phyloP scores from a whole-genome alignment of 1,140 invertebrate genomes.

The Drosophila varians region DNA sequence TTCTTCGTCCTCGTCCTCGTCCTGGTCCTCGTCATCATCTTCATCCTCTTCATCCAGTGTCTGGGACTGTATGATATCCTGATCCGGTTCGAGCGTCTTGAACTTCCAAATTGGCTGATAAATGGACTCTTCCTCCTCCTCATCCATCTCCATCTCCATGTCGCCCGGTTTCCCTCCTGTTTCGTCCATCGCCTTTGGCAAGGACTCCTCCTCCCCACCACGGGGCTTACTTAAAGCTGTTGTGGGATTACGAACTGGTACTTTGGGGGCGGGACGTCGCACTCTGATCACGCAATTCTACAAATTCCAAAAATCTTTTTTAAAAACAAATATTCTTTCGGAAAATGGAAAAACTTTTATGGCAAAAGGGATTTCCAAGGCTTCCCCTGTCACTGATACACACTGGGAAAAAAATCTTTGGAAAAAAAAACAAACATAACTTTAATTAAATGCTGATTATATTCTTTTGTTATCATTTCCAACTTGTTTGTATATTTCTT shows the following conservation, averaged over 20 bases:
- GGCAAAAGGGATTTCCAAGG: too few species aligned
- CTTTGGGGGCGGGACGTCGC: constrained; percentile 69
- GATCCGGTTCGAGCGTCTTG: constrained; percentile 65
- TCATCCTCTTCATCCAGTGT: constrained; percentile 22
- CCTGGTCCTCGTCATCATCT: constrained; percentile 30
- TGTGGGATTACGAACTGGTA: constrained; percentile 63
- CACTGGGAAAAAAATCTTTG: not conserved
- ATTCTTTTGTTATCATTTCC: constrained; percentile 36
- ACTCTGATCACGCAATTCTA: constrained; percentile 69
- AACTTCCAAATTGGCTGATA: constrained; percentile 83
- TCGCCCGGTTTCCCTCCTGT: not conserved
- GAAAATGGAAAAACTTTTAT: too few species aligned
- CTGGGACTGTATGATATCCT: constrained; percentile 9
- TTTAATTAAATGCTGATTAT: constrained; percentile 45
- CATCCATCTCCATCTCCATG: not conserved
- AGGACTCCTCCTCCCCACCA: not conserved
- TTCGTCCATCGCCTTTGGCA: not conserved
- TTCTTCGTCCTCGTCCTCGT: constrained; percentile 53
- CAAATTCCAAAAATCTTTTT: constrained; percentile 21
- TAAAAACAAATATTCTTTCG: not conserved
- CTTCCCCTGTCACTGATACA: too few species aligned
- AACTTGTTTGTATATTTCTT: constrained; percentile 25
- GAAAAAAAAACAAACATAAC: constrained; percentile 14
- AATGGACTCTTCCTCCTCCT: constrained; percentile 69
- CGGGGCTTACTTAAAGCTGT: constrained; percentile 51